A percentile compares a stretch with the other conserved stretches of the same genome.
Evolutionary conservation across 2,797 vertebrate species (phyloP).

Genomic region (Melanotaenia boesemani): DNA sequence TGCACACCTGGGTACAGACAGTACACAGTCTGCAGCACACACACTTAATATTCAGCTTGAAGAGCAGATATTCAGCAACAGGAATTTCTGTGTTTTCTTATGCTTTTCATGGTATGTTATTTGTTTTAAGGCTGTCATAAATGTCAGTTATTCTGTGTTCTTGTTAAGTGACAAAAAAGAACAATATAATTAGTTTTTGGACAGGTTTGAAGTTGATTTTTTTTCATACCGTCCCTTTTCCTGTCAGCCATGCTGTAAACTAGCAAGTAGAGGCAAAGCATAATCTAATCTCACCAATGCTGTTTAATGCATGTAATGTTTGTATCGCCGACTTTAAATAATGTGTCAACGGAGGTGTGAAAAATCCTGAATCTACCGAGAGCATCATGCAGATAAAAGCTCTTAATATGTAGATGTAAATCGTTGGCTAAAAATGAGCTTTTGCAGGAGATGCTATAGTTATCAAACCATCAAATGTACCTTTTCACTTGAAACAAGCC

Average conservation of each 20-base stretch:
- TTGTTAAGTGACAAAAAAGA: not conserved
- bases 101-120: slow-evolving; percentile 22
- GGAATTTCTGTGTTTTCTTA: slow-evolving; percentile 11
- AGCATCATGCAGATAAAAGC: not conserved
- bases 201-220: not conserved
- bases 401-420: not conserved
- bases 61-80: slow-evolving; percentile 31
- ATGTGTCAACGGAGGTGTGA: not conserved
- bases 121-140: not conserved
- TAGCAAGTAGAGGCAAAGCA: not conserved
- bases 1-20: slow-evolving; percentile 68
- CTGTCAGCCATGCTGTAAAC: not conserved
- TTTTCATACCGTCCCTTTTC: not conserved
- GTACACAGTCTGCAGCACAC: slow-evolving; percentile 59
- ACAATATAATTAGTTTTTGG: not conserved
- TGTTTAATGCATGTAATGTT: not conserved
- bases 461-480: not conserved
- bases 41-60: slow-evolving; percentile 42
- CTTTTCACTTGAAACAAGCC: slow-evolving; percentile 9
- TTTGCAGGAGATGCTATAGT: slow-evolving; percentile 2
- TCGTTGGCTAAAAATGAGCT: slow-evolving; percentile 3
- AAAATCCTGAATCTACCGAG: slow-evolving; percentile 1
- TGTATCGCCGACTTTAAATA: not conserved
- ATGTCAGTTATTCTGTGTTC: slow-evolving; percentile 10
- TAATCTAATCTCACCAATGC: not conserved